Evolutionary conservation across 2,888 invertebrate genomes (phyloP), one percentile per base, ranked within the genome.

Genomic region (Polymixis lichenea): DNA sequence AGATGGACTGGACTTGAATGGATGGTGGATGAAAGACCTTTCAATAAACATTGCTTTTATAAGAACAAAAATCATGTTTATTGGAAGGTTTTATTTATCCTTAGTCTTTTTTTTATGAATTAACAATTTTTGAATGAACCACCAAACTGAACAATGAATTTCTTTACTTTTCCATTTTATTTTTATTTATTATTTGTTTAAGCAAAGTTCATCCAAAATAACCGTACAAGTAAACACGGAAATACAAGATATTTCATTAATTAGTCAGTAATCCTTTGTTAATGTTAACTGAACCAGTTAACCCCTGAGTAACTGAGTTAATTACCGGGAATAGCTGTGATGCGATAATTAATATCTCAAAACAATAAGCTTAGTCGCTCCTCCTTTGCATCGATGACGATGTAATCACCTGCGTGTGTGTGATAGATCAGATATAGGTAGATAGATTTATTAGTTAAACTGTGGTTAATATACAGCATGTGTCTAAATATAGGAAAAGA

Each of bases 311-410:
- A 71, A 75, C 58, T 13, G 58, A 72, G 78, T 77, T 86, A 86
- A 86, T 86, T 87, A 87, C 55, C 53, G 49, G 51, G 74, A 71
- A 82, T 82, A 75, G 72, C 84, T 75, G 75, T 78, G 70, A 79
- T 72, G 75, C 68, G 75, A 75, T 87, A 87, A 87, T 88, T 88
- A 87, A 88, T 87, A 85, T 85, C 76, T 84, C 68, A 79, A 77
- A 82, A 86, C 88, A 82, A 78, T 81, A 78, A 62, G 78, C 86
- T 76, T 22, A 46, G 56, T 55, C n/a, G 61, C 19, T n/a, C 22
- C 32, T 62, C 19, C 56, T 66, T 58, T 62, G 70, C 72, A 67
- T 80, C 22, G 25, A 60, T 1, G n/a, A 4, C 17, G 6, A 68
- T 8, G 32, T 69, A 17, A 3, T 38, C 5, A 38, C 17, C 56